phyloP scores from a whole-genome alignment of 2,888 invertebrate genomes.

The Trichopria drosophilae region DNA sequence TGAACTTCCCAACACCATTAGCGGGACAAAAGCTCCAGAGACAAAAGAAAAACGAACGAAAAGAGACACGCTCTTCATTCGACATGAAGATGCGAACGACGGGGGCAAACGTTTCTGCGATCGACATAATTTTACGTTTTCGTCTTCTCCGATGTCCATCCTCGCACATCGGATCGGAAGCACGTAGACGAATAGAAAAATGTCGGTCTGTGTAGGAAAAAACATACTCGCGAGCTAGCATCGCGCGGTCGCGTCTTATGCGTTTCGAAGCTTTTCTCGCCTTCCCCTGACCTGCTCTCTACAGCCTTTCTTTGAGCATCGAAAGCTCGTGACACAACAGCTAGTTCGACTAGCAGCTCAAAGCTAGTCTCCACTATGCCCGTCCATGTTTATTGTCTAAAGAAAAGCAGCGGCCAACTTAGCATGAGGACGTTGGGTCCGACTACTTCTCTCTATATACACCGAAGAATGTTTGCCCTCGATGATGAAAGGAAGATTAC shows the following conservation, averaged over 20 bases:
- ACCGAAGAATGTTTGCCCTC: no score
- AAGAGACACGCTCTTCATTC: conserved; percentile 18
- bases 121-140: no score
- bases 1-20: conserved; percentile 34
- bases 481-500: no score
- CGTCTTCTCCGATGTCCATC: no score
- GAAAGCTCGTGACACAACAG: conserved; percentile 40
- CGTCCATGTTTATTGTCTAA: conserved; percentile 47
- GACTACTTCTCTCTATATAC: no score
- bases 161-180: no score
- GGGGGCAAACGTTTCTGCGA: conserved; percentile 33
- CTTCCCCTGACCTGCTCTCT: conserved; percentile 19
- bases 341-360: conserved; percentile 49
- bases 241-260: no score
- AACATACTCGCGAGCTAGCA: no score
- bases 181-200: no score
- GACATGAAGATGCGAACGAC: conserved; percentile 24
- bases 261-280: conserved; percentile 22
- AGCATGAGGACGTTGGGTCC: no score
- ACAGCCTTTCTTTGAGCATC: conserved; percentile 21
- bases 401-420: conserved; percentile 4
- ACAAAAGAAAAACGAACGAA: conserved; percentile 21
- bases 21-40: not conserved
- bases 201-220: no score
- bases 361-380: conserved; percentile 55